Percentiles rank a stretch among this genome's conserved stretches.
Evolutionary conservation across 2,797 vertebrate species (phyloP).

Genomic region (Chaenodraco wilsoni): DNA sequence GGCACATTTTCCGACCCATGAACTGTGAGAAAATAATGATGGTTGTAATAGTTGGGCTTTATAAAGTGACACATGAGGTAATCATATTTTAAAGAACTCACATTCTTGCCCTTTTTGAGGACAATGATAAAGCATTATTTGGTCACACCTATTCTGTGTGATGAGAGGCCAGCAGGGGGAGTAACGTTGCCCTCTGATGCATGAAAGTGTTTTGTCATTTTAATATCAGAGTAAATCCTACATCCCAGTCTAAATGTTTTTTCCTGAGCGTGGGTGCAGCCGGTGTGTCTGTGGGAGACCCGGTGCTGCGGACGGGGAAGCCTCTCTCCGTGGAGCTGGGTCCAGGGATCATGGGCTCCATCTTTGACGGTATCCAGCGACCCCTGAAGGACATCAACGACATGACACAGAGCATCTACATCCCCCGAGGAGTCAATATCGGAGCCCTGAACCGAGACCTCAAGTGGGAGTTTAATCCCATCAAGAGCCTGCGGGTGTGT

Average conservation of each 20-base stretch:
- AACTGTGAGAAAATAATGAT: too few species aligned
- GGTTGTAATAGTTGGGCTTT: neutral
- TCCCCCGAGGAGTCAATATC: slow-evolving; percentile 96
- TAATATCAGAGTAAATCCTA: too few species aligned
- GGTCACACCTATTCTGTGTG: neutral
- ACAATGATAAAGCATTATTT: neutral
- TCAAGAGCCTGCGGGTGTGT: slow-evolving; percentile 90
- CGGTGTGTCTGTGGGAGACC: slow-evolving; percentile 96
- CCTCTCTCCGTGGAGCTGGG: slow-evolving; percentile 96
- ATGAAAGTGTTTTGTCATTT: too few species aligned
- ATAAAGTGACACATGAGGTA: neutral
- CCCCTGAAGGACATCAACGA: slow-evolving; percentile 94
- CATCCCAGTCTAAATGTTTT: slow-evolving; percentile 23
- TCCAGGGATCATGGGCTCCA: slow-evolving; percentile 97
- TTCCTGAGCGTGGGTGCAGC: slow-evolving; percentile 89
- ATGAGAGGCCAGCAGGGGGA: neutral
- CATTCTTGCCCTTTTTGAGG: too few species aligned
- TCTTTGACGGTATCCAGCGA: slow-evolving; percentile 98
- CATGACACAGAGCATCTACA: slow-evolving; percentile 96
- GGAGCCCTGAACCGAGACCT: slow-evolving; percentile 92
- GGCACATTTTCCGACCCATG: too few species aligned
- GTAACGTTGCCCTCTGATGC: neutral
- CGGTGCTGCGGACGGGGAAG: slow-evolving; percentile 96
- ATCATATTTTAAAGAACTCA: neutral
- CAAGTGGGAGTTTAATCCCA: slow-evolving; percentile 95